A percentile compares a stretch with the other conserved stretches of the same genome.
These are phyloP conservation scores for Diogma glabrata DNA, from an alignment of 2,888 invertebrate species.

Conservation along the genomic window DNA sequence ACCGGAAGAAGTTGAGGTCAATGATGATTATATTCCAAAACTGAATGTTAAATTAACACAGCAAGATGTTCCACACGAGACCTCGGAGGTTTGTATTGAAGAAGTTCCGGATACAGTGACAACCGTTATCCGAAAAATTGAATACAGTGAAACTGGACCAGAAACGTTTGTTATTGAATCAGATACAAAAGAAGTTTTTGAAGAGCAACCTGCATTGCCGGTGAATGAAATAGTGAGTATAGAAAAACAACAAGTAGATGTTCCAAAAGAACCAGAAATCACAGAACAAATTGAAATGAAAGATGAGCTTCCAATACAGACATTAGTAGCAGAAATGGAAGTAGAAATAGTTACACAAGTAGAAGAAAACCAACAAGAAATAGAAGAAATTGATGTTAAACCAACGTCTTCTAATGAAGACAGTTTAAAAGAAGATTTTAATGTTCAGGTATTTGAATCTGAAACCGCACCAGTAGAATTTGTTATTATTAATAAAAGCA, in stretches of 20 bases:
- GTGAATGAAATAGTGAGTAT: not conserved
- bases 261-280: constrained; percentile 26
- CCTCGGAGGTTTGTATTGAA: too few relatives aligned
- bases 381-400: constrained; percentile 13
- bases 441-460: constrained; percentile 36
- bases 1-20: constrained; percentile 47
- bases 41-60: constrained; percentile 13
- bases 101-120: constrained; percentile 2
- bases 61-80: too few relatives aligned
- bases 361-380: constrained; percentile 8
- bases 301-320: too few relatives aligned
- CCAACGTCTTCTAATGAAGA: not conserved
- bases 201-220: not conserved
- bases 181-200: constrained; percentile 5
- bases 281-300: constrained; percentile 29
- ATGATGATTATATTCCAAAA: constrained; percentile 6
- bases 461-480: constrained; percentile 35
- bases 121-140: constrained; percentile 53
- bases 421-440: constrained; percentile 22
- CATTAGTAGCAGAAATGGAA: constrained; percentile 25
- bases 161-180: constrained; percentile 5
- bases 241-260: not conserved
- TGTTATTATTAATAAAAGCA: constrained; percentile 23
- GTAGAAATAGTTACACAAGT: constrained; percentile 7
- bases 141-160: constrained; percentile 29